These are phyloP conservation scores for Dorcus parallelipipedus DNA, from an alignment of 2,888 invertebrate species.

Conservation along the genomic window DNA sequence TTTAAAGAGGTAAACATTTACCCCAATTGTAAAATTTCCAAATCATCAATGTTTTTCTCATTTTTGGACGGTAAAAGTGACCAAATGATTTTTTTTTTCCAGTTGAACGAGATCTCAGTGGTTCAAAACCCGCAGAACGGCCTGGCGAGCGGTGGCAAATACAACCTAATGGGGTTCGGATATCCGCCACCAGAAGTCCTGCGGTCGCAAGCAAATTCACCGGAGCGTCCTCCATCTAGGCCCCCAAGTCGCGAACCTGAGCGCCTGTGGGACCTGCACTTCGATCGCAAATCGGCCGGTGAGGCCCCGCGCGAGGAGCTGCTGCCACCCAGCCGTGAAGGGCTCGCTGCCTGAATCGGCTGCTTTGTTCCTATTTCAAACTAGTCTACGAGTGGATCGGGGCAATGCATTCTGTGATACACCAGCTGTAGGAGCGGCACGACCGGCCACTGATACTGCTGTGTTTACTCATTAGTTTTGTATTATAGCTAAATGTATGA, in stretches of 20 bases:
- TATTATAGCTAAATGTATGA: conserved; percentile 43
- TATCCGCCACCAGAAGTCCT: conserved; percentile 57
- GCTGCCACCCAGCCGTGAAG: conserved; percentile 66
- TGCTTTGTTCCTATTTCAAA: conserved; percentile 55
- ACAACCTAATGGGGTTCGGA: conserved; percentile 74
- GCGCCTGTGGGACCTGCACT: conserved; percentile 57
- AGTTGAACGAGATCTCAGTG: conserved; percentile 79
- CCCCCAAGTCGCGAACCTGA: conserved; percentile 48
- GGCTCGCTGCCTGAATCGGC: conserved; percentile 64
- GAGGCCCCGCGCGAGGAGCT: conserved; percentile 48
- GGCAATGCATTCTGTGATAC: conserved; percentile 53
- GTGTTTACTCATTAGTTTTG: conserved; percentile 26
- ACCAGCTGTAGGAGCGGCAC: conserved; percentile 47
- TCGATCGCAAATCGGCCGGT: conserved; percentile 52
- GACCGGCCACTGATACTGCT: conserved; percentile 41
- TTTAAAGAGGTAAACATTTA: no score
- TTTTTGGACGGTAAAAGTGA: neutral
- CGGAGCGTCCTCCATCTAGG: conserved; percentile 50
- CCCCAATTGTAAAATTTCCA: neutral
- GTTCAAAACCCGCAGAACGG: conserved; percentile 72
- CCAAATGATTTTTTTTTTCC: conserved; percentile 34
- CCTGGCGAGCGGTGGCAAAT: conserved; percentile 58
- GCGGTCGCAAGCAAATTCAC: conserved; percentile 56
- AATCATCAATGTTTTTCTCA: neutral
- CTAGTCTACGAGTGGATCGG: conserved; percentile 41